Evolutionary conservation across 2,888 invertebrate genomes (phyloP).

Genomic region (Xylocampa areola): DNA sequence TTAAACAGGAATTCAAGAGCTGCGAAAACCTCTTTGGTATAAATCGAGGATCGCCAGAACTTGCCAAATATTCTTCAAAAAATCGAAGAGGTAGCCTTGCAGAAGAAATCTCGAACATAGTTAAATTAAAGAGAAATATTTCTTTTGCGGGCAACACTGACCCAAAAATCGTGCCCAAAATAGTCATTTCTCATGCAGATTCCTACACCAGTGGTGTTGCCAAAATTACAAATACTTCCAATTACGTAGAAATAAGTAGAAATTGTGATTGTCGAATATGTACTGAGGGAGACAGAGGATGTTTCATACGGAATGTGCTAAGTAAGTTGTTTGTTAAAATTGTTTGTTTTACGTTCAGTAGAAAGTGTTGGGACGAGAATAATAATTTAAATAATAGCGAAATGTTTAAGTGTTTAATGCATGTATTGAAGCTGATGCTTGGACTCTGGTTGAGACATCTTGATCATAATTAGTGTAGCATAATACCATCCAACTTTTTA

Average conservation of each 20-base stretch:
- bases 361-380: conserved; percentile 80
- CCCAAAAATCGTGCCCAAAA: conserved; percentile 60
- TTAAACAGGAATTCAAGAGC: conserved; percentile 73
- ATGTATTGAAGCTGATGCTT: conserved; percentile 81
- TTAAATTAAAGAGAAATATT: conserved; percentile 60
- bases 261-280: conserved; percentile 85
- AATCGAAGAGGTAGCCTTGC: conserved; percentile 23
- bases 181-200: conserved; percentile 61
- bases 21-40: conserved; percentile 66
- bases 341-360: conserved; percentile 70
- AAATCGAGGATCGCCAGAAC: conserved; percentile 54
- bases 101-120: conserved; percentile 22
- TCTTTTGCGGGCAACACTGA: conserved; percentile 39
- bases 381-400: conserved; percentile 78
- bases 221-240: conserved; percentile 75
- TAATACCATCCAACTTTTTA: conserved; percentile 47
- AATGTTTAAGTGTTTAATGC: conserved; percentile 81
- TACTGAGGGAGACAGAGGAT: conserved; percentile 69
- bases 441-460: conserved; percentile 87
- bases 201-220: conserved; percentile 65
- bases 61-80: conserved; percentile 30
- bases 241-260: conserved; percentile 74
- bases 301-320: conserved; percentile 72
- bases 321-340: conserved; percentile 75
- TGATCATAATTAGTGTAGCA: conserved; percentile 72